Conservation (phyloP, 30 jellyfish, hydroid and myxozoan species). For the Catostylus mosaicus region DNA sequence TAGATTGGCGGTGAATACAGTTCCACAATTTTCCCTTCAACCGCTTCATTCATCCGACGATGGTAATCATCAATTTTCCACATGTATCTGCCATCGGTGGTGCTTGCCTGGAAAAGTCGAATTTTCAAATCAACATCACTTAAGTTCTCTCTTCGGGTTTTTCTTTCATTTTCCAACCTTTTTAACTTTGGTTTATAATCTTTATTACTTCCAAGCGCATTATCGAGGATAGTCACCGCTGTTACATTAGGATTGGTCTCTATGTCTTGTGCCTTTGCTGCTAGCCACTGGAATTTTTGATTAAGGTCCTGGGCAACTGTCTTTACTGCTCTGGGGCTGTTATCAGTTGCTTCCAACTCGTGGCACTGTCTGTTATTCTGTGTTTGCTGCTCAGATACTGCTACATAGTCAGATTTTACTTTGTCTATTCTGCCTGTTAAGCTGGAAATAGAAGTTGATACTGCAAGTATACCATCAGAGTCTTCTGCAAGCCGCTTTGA, state of each 20-base stretch:
- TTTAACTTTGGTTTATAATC: constrained; percentile 9
- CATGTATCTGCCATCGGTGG: constrained; percentile 69
- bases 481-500: constrained; percentile 22
- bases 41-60: constrained; percentile 71
- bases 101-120: constrained; percentile 67
- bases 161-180: constrained; percentile 57
- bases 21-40: constrained; percentile 46
- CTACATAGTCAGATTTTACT: background rate
- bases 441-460: constrained; percentile 13
- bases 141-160: constrained; percentile 21
- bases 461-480: constrained; percentile 54
- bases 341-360: background rate
- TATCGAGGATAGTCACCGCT: background rate
- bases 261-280: background rate
- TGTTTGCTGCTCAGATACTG: background rate
- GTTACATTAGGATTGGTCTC: background rate
- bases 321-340: background rate
- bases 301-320: background rate
- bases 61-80: constrained; percentile 83
- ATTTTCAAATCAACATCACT: constrained; percentile 60
- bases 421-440: constrained; percentile 9
- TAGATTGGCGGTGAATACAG: constrained; percentile 83
- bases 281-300: background rate
- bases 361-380: background rate
- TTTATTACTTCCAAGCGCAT: background rate